Evolutionary conservation across 2,797 vertebrate species (phyloP).

Genomic region (Rhinichthys osculus): DNA sequence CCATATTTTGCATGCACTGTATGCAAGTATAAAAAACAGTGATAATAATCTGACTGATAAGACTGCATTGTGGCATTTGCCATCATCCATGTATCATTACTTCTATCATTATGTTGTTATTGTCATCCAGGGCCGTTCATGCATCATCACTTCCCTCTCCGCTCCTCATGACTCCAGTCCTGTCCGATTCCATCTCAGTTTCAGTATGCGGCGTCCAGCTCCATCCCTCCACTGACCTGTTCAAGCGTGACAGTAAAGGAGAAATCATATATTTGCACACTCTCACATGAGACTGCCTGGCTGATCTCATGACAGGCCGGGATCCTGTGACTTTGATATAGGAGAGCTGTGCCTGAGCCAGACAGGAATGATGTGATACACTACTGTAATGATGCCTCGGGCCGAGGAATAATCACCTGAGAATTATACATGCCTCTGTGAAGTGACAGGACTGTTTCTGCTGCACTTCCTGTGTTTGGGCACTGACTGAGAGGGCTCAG

Average conservation of each 20-base stretch:
- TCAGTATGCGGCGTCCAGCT: conserved; percentile 28
- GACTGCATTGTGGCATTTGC: conserved; percentile 62
- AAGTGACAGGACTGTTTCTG: conserved; percentile 36
- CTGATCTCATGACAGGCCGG: conserved; percentile 46
- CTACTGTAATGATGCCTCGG: conserved; percentile 46
- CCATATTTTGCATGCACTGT: background rate
- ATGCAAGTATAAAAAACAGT: conserved; percentile 33
- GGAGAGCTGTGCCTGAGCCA: conserved; percentile 5
- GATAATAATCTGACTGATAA: conserved; percentile 52
- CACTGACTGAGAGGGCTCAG: too few relatives aligned
- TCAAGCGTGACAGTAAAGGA: conserved; percentile 54
- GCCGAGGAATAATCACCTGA: conserved; percentile 53
- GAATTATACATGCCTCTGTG: conserved; percentile 53
- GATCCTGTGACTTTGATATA: conserved; percentile 37
- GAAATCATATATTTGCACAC: conserved; percentile 52
- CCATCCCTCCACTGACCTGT: conserved; percentile 40
- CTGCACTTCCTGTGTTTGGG: conserved; percentile 3
- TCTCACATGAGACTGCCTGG: conserved; percentile 46
- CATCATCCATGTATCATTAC: conserved; percentile 53
- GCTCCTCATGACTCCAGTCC: conserved; percentile 48
- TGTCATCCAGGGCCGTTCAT: conserved; percentile 68
- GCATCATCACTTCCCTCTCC: conserved; percentile 69
- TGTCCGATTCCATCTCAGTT: conserved; percentile 58
- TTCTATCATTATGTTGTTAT: conserved; percentile 74
- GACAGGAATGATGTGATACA: conserved; percentile 26